A percentile compares a stretch with the other conserved stretches of the same genome.
These are phyloP conservation scores for Oligia latruncula DNA, from an alignment of 2,888 invertebrate genomes.

Conservation along the genomic window DNA sequence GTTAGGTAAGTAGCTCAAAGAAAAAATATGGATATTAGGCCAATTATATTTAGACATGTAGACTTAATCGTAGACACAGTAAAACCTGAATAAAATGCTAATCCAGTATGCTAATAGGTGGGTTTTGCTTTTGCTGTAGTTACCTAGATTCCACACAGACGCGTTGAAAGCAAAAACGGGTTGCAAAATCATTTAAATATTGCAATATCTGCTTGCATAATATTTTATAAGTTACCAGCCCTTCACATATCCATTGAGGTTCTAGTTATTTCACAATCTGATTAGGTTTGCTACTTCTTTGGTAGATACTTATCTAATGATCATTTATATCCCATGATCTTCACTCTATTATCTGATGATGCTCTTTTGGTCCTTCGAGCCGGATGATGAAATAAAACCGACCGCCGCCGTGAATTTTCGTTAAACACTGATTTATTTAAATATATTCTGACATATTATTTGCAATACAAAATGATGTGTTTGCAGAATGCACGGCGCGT, in stretches of 20 bases:
- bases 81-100: constrained; percentile 29
- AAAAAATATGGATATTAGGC: background rate
- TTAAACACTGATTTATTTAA: no score
- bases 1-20: background rate
- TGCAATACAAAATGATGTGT: no score
- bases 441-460: no score
- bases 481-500: no score
- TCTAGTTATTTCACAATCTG: background rate
- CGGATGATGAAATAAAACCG: no score
- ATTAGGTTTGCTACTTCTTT: background rate
- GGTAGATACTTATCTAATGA: background rate
- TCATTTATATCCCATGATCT: no score
- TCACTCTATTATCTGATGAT: no score
- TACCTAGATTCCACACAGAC: background rate
- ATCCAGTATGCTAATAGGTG: constrained; percentile 27
- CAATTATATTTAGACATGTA: background rate
- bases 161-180: constrained; percentile 17
- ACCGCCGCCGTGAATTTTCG: no score
- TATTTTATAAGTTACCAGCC: constrained; percentile 17
- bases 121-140: background rate
- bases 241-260: background rate
- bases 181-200: constrained; percentile 34
- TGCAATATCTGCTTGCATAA: constrained; percentile 4
- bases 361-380: no score
- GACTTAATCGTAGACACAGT: background rate